Percentiles rank a stretch among this genome's conserved stretches.
phyloP scores from a whole-genome alignment of 2,113 vertebrate genomes.

The Laticauda laticaudata region DNA sequence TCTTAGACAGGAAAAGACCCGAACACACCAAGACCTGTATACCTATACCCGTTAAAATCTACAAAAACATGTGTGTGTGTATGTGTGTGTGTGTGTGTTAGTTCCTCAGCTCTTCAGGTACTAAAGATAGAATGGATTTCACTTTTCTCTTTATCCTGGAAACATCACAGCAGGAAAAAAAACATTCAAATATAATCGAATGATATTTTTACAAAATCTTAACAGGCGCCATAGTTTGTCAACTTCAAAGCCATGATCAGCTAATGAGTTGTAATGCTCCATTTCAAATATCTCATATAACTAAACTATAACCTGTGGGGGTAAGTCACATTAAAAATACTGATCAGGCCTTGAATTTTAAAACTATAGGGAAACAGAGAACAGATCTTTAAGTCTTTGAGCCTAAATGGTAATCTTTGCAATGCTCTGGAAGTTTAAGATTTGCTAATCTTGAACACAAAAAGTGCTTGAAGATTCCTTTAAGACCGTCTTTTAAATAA shows the following conservation, averaged over 20 bases:
- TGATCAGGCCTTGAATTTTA: not conserved
- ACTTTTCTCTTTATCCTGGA: not conserved
- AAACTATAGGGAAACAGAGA: not conserved
- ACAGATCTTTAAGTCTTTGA: not conserved
- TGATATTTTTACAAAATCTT: not conserved
- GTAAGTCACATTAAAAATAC: not conserved
- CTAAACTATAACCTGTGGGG: not conserved
- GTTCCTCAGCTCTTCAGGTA: too few species aligned
- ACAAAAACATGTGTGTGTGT: too few species aligned
- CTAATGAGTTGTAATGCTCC: not conserved
- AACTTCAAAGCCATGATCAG: not conserved
- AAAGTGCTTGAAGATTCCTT: slow-evolving; percentile 40
- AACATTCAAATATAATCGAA: not conserved
- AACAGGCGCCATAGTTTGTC: not conserved
- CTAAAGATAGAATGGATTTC: not conserved
- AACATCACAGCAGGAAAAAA: not conserved
- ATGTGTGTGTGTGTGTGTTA: too few species aligned
- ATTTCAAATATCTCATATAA: not conserved
- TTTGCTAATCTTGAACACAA: slow-evolving; percentile 43
- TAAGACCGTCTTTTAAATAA: slow-evolving; percentile 32
- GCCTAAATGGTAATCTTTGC: not conserved
- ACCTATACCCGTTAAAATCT: too few species aligned
- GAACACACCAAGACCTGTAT: too few species aligned
- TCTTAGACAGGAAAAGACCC: too few species aligned
- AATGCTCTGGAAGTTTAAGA: not conserved